phyloP scores from a whole-genome alignment of 2,797 vertebrate species.

The Pangasius mekongensis region DNA sequence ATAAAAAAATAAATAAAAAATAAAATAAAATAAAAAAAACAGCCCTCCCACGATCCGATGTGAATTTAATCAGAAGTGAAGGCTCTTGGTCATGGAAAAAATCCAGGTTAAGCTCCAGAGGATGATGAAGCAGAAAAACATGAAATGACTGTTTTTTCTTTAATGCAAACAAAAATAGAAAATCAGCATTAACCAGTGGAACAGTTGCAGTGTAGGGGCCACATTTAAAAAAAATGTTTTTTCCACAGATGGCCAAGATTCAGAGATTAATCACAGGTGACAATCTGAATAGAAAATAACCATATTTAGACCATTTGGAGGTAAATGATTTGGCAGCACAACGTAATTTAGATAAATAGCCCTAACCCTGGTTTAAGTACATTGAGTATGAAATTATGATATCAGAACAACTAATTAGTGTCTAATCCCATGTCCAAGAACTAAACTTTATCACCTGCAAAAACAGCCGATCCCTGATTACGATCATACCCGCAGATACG shows the following conservation, averaged over 20 bases:
- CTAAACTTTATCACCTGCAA: constrained; percentile 29
- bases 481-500: constrained; percentile 9
- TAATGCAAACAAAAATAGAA: not conserved
- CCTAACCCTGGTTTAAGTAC: constrained; percentile 21
- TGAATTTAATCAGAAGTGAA: constrained; percentile 10
- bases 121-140: constrained; percentile 2
- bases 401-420: constrained; percentile 20
- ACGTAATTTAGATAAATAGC: constrained; percentile 28
- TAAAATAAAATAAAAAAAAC: not conserved
- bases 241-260: not conserved
- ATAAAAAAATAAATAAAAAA: not conserved
- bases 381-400: constrained; percentile 3
- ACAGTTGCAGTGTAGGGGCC: not conserved
- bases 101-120: not conserved
- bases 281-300: constrained; percentile 8
- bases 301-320: constrained; percentile 28
- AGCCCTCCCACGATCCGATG: not conserved
- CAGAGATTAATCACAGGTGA: constrained; percentile 26
- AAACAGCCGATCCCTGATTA: constrained; percentile 27
- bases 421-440: constrained; percentile 20
- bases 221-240: not conserved
- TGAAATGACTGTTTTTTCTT: not conserved
- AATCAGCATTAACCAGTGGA: not conserved
- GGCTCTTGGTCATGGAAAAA: constrained; percentile 3
- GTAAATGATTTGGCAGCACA: constrained; percentile 13